phyloP scores from a whole-genome alignment of 2,888 invertebrate species.

The Pollenia amentaria region DNA sequence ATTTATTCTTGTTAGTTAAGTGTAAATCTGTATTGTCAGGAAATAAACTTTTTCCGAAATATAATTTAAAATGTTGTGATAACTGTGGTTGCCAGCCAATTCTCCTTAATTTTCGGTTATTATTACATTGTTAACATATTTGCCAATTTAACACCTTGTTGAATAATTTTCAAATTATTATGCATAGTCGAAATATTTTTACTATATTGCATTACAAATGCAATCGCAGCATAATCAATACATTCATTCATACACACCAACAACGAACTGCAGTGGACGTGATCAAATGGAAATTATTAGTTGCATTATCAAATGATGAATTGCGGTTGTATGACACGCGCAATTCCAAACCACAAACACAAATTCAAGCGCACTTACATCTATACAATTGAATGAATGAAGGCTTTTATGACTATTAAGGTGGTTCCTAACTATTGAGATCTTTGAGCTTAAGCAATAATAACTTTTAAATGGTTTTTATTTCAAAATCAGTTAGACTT shows the following conservation, averaged over 20 bases:
- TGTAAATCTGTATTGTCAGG: neutral
- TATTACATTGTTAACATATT: slow-evolving; percentile 70
- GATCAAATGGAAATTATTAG: slow-evolving; percentile 75
- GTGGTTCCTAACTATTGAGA: too few species aligned
- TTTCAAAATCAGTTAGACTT: too few species aligned
- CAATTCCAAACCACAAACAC: slow-evolving; percentile 49
- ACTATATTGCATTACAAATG: slow-evolving; percentile 43
- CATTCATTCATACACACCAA: slow-evolving; percentile 13
- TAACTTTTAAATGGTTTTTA: too few species aligned
- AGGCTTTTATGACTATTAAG: too few species aligned
- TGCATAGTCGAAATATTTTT: slow-evolving; percentile 51
- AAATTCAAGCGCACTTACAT: slow-evolving; percentile 30
- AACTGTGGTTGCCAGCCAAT: slow-evolving; percentile 54
- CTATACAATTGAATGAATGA: neutral
- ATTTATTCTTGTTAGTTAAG: neutral
- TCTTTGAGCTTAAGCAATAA: too few species aligned
- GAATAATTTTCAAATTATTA: slow-evolving; percentile 64
- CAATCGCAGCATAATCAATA: slow-evolving; percentile 11
- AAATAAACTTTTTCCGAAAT: slow-evolving; percentile 17
- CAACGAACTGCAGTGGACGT: slow-evolving; percentile 58
- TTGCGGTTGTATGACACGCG: slow-evolving; percentile 73
- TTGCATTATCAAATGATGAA: slow-evolving; percentile 74
- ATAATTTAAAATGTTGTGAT: slow-evolving; percentile 50
- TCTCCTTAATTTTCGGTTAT: slow-evolving; percentile 47
- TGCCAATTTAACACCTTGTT: slow-evolving; percentile 75